Evolutionary conservation across 1,140 invertebrate genomes (phyloP), one percentile per base, ranked within the genome.

Genomic region (Drosophila suzukii): DNA sequence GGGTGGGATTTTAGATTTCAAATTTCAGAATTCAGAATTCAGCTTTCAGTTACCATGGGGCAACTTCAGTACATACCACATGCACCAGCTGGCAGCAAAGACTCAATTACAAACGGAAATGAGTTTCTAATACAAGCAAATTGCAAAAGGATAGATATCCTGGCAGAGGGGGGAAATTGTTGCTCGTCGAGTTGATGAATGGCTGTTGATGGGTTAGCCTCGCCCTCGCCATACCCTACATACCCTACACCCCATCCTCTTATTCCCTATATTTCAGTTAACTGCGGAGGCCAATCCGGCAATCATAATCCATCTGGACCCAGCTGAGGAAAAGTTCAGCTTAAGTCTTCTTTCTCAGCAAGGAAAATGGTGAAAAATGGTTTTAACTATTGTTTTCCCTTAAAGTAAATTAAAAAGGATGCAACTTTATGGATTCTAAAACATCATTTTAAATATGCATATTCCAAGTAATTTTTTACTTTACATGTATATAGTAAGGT

Each of bases 81-180:
- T 39, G 51, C 66, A 59, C 11, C 55, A 53, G 39, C 43, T 50
- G 51, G n/a, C 60, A n/a, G 44, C 58, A 67, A 75, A 65, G 71
- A 78, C 68, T 85, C 81, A 85, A 85, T 85, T 85, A 85, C 81
- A 85, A 85, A 72, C 81, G 81, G 81, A 85, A 86, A 85, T 85
- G 78, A 81, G 81, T 84, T 84, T 85, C 81, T 81, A 84, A 85
- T 81, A 81, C 77, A 77, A 65, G 81, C 81, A 84, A 85, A 84
- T 84, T 84, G 81, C 44, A 41, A 71, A 58, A 68, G 65, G 78
- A 80, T 68, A 46, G 57, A 61, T 51, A 71, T 36, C 44, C 71
- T 38, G 24, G 43, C 34, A 36, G 27, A 49, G 17, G 10, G 41
- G 50, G 13, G 66, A 84, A 84, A 79, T 76, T 75, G 68, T 76